Conservation (phyloP, 2,888 invertebrate species). For the Melipona bicolor region DNA sequence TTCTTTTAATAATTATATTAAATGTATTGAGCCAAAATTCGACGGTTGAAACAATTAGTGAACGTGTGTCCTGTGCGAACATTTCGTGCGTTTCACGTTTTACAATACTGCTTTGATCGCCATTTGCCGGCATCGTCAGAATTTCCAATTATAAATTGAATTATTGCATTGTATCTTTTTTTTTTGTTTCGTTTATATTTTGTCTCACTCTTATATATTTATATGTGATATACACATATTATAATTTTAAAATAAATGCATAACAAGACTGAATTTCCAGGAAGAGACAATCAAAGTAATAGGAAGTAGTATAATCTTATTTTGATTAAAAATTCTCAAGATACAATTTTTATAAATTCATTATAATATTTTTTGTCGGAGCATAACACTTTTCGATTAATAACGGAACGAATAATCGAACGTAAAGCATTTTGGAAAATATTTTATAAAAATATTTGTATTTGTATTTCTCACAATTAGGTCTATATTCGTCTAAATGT, state of each 20-base stretch:
- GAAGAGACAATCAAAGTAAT: not conserved
- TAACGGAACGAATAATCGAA: not conserved
- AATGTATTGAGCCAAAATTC: not conserved
- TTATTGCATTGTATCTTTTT: not conserved
- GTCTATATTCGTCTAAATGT: not conserved
- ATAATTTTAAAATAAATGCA: not conserved
- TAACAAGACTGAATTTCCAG: not conserved
- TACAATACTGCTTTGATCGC: constrained; percentile 40
- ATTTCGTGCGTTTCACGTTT: not conserved
- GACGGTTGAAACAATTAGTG: not conserved
- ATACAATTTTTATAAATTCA: not conserved
- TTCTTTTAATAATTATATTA: not conserved
- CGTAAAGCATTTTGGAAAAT: not conserved
- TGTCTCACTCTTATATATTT: not conserved
- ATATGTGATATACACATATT: not conserved
- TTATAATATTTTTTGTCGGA: not conserved
- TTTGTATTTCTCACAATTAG: not conserved
- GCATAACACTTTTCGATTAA: not conserved
- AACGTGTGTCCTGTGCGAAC: not conserved
- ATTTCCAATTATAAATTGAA: constrained; percentile 22
- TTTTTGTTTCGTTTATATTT: no score
- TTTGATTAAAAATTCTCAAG: not conserved
- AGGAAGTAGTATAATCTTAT: not conserved
- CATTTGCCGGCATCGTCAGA: constrained; percentile 52
- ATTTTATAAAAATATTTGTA: not conserved